These are phyloP conservation scores for Propithecus coquereli DNA, from an alignment of 2,113 vertebrate species.

Conservation along the genomic window DNA sequence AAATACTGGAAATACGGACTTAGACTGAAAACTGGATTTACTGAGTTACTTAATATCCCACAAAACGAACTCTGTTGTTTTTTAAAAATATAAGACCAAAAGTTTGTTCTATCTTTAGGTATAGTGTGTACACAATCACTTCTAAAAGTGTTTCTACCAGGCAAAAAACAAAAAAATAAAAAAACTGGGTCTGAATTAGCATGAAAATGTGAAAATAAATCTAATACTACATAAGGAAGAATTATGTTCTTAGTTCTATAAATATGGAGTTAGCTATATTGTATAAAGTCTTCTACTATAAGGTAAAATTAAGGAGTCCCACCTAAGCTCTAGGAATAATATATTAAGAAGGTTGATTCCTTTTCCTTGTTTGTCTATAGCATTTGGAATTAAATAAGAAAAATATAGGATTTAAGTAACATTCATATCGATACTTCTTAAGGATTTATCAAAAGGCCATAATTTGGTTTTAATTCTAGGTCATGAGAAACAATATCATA, in stretches of 20 bases:
- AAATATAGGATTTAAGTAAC: constrained; percentile 15
- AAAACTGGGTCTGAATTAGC: neutral
- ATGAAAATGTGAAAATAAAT: neutral
- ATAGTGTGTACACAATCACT: neutral
- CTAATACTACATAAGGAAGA: neutral
- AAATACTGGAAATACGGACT: neutral
- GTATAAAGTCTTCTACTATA: neutral
- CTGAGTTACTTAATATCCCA: neutral
- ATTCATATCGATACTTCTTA: constrained; percentile 19
- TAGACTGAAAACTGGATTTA: neutral
- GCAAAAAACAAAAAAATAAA: neutral
- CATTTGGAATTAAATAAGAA: constrained; percentile 26
- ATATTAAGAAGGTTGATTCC: constrained; percentile 2
- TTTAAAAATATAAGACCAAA: neutral
- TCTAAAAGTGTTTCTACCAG: neutral
- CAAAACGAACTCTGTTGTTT: neutral
- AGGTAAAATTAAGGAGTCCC: neutral
- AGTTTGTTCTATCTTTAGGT: neutral
- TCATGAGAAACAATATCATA: neutral
- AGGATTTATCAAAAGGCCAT: neutral
- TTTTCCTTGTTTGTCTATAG: neutral
- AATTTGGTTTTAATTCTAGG: constrained; percentile 19
- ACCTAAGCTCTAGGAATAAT: neutral
- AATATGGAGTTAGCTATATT: neutral
- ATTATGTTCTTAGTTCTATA: neutral